Evolutionary conservation across 2,888 invertebrate species (phyloP).

Genomic region (Euzophera pinguis): DNA sequence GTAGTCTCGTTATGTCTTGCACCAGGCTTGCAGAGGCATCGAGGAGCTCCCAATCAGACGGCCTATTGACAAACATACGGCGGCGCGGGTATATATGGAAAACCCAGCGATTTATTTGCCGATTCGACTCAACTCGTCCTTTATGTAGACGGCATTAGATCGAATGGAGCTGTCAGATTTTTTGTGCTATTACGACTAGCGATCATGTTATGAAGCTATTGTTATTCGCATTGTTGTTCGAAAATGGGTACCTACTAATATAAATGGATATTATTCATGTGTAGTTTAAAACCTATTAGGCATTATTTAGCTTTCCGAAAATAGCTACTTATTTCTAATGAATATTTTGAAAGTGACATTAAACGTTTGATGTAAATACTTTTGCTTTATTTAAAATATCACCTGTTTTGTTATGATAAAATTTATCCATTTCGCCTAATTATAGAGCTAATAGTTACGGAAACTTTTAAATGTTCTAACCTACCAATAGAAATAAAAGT

Average conservation of each 20-base stretch:
- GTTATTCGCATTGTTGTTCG: background rate
- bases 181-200: background rate
- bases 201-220: background rate
- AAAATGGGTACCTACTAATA: background rate
- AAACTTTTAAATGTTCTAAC: no score
- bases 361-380: no score
- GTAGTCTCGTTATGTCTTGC: conserved; percentile 17
- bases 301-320: no score
- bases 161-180: background rate
- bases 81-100: conserved; percentile 59
- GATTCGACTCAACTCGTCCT: conserved; percentile 15
- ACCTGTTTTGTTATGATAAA: no score
- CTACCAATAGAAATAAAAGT: no score
- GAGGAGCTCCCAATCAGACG: conserved; percentile 68
- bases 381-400: no score
- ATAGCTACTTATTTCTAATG: no score
- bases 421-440: no score
- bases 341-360: no score
- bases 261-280: background rate
- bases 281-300: no score
- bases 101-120: conserved; percentile 56
- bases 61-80: conserved; percentile 75
- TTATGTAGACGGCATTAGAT: background rate
- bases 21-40: conserved; percentile 58
- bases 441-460: no score